Evolutionary conservation across 2,888 invertebrate species (phyloP).

Genomic region (Lacanobia wlatinum): DNA sequence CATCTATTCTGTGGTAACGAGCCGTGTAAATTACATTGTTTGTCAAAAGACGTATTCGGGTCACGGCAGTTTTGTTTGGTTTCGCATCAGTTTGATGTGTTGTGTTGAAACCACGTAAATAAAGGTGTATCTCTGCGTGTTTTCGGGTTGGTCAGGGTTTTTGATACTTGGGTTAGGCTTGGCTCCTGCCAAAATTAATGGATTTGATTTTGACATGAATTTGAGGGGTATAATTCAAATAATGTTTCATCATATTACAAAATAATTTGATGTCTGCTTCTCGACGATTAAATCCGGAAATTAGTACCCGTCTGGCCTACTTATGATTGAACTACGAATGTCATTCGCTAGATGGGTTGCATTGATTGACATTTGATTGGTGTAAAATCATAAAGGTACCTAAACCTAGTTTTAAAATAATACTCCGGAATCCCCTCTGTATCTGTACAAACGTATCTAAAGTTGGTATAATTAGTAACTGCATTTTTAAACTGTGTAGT

Average conservation of each 20-base stretch:
- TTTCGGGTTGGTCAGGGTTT: constrained; percentile 45
- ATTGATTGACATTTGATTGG: too few species aligned
- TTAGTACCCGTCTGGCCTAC: not conserved
- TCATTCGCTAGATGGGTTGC: constrained; percentile 14
- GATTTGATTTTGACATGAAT: constrained; percentile 10
- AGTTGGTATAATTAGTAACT: too few species aligned
- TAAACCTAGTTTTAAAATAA: too few species aligned
- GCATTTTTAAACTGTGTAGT: too few species aligned
- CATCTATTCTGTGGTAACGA: constrained; percentile 11
- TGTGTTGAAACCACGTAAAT: constrained; percentile 45
- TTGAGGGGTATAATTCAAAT: not conserved
- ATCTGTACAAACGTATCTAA: too few species aligned
- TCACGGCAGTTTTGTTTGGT: constrained; percentile 50
- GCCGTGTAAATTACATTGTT: constrained; percentile 58
- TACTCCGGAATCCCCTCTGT: too few species aligned
- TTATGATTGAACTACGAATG: constrained; percentile 8
- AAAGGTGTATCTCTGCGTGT: constrained; percentile 47
- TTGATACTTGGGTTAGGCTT: constrained; percentile 3
- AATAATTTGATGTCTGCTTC: too few species aligned
- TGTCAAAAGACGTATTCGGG: constrained; percentile 55
- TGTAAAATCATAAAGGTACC: too few species aligned
- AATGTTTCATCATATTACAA: not conserved
- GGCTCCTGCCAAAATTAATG: not conserved
- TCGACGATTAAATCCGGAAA: not conserved
- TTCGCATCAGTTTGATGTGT: constrained; percentile 55